Evolutionary conservation across 2,888 invertebrate species (phyloP), one percentile per base, ranked within the genome.

Genomic region (Eristalis arbustorum): DNA sequence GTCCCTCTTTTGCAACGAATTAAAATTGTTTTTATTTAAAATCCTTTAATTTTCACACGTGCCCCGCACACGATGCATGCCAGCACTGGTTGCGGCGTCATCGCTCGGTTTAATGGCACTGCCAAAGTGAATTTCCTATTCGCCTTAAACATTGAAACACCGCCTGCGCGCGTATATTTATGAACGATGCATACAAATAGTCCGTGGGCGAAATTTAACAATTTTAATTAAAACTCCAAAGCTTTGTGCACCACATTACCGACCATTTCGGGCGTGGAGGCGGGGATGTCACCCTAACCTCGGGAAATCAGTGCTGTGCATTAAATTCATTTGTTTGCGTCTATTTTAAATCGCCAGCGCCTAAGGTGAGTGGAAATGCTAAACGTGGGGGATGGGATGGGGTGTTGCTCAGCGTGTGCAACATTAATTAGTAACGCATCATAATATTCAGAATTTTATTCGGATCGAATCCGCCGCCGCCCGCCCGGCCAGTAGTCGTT

Each of bases 381-480:
- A 5, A 49, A 18, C 3, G 18, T 18, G 5, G n/a, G 49, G 49
- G 49, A 10, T 49, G 49, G n/a, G n/a, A n/a, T n/a, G n/a, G n/a
- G n/a, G n/a, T n/a, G n/a, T n/a, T 49, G 6, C 18, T 49, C n/a
- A 13, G 13, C 56, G 71, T 82, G 74, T 85, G 73, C 76, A 82
- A 74, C 82, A 82, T 85, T 85, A 85, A 85, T 85, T 85, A 85
- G 85, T 85, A 82, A 85, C 85, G 85, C 82, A 85, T 85, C 82
- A 85, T 82, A 82, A 78, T 82, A 74, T 85, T 85, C 81, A 77
- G 11, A 68, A 62, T 73, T 80, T 80, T 73, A n/a, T n/a, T 79
- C 64, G 22, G 22, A 77, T 84, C 74, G 68, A 74, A 76, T 81
- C 31, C n/a, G n/a, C n/a, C 11, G 25, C 22, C 11, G 3, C 18